Percentiles rank a stretch among this genome's conserved stretches.
These are phyloP conservation scores for Folsomia manolachei DNA, from an alignment of 2,888 invertebrate genomes.

Conservation along the genomic window DNA sequence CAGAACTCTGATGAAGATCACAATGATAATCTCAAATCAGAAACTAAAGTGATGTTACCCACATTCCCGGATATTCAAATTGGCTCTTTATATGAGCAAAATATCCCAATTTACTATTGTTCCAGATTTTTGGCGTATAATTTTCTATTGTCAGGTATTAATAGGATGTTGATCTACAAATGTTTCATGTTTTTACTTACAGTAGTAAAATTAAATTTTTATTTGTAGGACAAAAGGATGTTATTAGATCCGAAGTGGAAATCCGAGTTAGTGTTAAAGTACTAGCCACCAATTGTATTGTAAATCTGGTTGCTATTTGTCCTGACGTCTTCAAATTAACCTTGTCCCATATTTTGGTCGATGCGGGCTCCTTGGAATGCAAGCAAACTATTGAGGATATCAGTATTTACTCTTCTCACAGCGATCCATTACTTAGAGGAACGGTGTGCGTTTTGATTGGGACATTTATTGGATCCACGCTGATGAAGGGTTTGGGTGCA, in stretches of 20 bases:
- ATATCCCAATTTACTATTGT: conserved; percentile 68
- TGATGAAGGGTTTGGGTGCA: conserved; percentile 50
- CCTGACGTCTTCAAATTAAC: conserved; percentile 69
- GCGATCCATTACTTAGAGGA: conserved; percentile 79
- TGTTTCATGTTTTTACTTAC: background rate
- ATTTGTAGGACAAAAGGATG: conserved; percentile 54
- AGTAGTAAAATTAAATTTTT: conserved; percentile 21
- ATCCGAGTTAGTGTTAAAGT: conserved; percentile 88
- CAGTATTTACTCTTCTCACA: conserved; percentile 67
- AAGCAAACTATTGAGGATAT: conserved; percentile 69
- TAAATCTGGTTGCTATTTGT: conserved; percentile 69
- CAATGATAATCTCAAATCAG: conserved; percentile 33
- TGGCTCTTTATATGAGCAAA: conserved; percentile 65
- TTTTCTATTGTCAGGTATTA: conserved; percentile 66
- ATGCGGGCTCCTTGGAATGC: conserved; percentile 26
- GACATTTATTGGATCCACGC: conserved; percentile 64
- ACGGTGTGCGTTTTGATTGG: conserved; percentile 67
- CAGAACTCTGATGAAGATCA: conserved; percentile 53
- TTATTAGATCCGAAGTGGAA: conserved; percentile 68
- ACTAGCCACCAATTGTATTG: conserved; percentile 75
- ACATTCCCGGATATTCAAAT: conserved; percentile 62
- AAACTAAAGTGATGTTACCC: conserved; percentile 44
- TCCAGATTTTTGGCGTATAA: conserved; percentile 68
- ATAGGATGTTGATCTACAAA: conserved; percentile 15
- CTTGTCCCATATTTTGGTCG: conserved; percentile 54